Evolutionary conservation across 2,113 vertebrate genomes (phyloP).

Genomic region (Ochotona curzoniae): DNA sequence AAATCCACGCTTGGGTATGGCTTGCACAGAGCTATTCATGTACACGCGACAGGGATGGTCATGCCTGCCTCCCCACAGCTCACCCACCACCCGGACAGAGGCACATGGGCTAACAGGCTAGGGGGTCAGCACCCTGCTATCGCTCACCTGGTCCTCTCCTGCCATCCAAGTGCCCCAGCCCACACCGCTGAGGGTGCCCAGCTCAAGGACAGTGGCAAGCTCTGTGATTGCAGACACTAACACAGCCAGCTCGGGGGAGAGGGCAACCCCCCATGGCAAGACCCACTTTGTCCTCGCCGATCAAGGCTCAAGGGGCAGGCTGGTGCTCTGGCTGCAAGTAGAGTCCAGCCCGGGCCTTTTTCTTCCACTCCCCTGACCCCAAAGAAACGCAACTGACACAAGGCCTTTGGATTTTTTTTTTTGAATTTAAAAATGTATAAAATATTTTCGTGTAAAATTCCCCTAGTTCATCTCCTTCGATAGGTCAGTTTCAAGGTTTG

Average conservation of each 20-base stretch:
- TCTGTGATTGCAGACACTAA: background rate
- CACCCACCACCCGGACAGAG: background rate
- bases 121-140: too few relatives aligned
- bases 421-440: background rate
- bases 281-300: background rate
- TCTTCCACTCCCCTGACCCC: too few relatives aligned
- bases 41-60: background rate
- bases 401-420: background rate
- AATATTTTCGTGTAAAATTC: background rate
- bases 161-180: background rate
- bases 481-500: background rate
- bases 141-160: background rate
- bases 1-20: background rate
- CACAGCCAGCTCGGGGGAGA: background rate
- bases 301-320: background rate
- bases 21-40: background rate
- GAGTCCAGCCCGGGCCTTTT: background rate
- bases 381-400: background rate
- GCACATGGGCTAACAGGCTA: fast-evolving
- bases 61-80: background rate
- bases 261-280: background rate
- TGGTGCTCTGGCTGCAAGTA: fast-evolving
- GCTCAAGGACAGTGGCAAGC: background rate
- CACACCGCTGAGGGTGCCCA: background rate
- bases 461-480: background rate